Conservation (phyloP, 2,797 vertebrate genomes). For the Etheostoma perlongum region DNA sequence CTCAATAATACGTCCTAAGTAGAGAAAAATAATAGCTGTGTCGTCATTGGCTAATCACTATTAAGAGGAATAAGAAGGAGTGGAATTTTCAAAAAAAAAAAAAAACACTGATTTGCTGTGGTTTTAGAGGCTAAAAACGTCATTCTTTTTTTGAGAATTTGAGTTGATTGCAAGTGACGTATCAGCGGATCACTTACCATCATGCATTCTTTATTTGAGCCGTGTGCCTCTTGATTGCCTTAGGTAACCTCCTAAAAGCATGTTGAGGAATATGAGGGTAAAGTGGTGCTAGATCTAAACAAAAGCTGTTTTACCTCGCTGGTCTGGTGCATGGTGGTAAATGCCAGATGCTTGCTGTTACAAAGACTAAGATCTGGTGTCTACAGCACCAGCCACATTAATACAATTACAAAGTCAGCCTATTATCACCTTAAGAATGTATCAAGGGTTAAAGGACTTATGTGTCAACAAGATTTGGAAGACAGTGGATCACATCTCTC, state of each 20-base stretch:
- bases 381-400: neutral
- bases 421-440: too few species aligned
- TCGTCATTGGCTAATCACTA: constrained; percentile 57
- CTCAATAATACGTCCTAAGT: constrained; percentile 16
- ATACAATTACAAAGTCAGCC: too few species aligned
- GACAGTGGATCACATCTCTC: too few species aligned
- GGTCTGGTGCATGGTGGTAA: neutral
- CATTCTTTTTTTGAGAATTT: constrained; percentile 49
- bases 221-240: constrained; percentile 42
- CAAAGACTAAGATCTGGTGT: constrained; percentile 27
- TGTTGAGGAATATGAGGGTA: constrained; percentile 24
- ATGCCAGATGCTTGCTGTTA: constrained; percentile 12
- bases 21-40: constrained; percentile 41
- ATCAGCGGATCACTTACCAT: constrained; percentile 58
- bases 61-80: constrained; percentile 63
- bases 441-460: too few species aligned
- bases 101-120: constrained; percentile 70
- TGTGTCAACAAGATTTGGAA: too few species aligned
- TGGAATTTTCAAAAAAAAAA: constrained; percentile 59
- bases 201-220: constrained; percentile 69
- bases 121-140: constrained; percentile 64
- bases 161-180: constrained; percentile 49
- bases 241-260: constrained; percentile 46
- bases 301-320: constrained; percentile 12
- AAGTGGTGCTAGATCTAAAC: constrained; percentile 21